Conservation (phyloP, 2,888 invertebrate species). For the Andrena flavipes region DNA sequence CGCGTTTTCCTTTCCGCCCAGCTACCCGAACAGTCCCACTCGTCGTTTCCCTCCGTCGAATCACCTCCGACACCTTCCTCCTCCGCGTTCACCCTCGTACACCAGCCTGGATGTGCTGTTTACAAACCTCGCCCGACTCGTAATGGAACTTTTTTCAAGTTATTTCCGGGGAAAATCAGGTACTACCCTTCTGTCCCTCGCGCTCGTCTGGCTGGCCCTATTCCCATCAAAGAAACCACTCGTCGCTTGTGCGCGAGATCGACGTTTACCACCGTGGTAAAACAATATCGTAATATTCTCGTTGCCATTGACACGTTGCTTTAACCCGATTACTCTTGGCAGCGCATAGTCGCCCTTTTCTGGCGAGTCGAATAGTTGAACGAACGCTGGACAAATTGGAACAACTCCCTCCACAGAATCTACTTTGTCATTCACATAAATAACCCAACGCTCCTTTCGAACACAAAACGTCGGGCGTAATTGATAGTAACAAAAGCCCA, state of each 20-base stretch:
- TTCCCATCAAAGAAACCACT: conserved; percentile 38
- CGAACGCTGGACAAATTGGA: conserved; percentile 16
- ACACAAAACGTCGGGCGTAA: not conserved
- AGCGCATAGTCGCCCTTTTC: not conserved
- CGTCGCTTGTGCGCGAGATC: conserved; percentile 1
- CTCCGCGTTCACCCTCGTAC: conserved; percentile 43
- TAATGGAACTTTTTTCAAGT: conserved; percentile 78
- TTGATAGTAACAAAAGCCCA: not conserved
- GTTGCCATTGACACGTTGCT: not conserved
- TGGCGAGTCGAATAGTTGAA: not conserved
- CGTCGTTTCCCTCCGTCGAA: conserved; percentile 64
- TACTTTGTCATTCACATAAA: conserved; percentile 34
- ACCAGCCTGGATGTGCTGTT: conserved; percentile 71
- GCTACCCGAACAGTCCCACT: conserved; percentile 51
- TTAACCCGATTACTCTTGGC: too few species aligned
- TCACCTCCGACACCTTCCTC: conserved; percentile 69
- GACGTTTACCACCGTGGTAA: not conserved
- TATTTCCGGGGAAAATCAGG: conserved; percentile 68
- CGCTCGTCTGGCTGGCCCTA: not conserved
- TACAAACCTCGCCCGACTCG: conserved; percentile 75
- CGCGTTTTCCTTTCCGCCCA: conserved; percentile 7
- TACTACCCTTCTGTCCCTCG: conserved; percentile 33
- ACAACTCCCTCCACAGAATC: conserved; percentile 11
- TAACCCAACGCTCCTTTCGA: conserved; percentile 9
- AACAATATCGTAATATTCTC: not conserved